phyloP scores from a whole-genome alignment of 2,797 vertebrate species.

The Chromobotia macracanthus region DNA sequence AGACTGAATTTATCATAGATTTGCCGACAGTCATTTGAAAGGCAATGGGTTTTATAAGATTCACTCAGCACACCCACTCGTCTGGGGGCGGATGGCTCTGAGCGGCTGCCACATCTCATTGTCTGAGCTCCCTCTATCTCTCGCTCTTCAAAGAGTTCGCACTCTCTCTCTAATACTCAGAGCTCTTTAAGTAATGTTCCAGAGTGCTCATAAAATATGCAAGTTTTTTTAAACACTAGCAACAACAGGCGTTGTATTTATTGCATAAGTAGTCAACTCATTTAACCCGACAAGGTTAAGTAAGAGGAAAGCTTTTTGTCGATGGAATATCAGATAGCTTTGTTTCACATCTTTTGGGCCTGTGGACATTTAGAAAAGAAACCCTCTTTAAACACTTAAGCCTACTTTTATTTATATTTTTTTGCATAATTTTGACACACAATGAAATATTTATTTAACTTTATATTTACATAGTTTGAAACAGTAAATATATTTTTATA shows the following conservation, averaged over 20 bases:
- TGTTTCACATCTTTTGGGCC: neutral
- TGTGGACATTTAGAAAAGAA: neutral
- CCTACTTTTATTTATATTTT: no score
- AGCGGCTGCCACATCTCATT: conserved; percentile 70
- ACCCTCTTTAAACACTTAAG: neutral
- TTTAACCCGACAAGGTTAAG: conserved; percentile 18
- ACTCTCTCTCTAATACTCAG: conserved; percentile 20
- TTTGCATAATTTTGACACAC: no score
- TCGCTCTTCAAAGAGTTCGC: conserved; percentile 43
- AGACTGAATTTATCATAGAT: conserved; percentile 73
- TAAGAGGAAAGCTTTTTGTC: neutral
- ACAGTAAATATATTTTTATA: no score
- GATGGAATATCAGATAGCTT: neutral
- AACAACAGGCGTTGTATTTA: neutral
- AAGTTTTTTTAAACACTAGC: conserved; percentile 8
- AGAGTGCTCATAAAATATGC: conserved; percentile 18
- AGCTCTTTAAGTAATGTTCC: conserved; percentile 34
- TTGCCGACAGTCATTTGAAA: conserved; percentile 71
- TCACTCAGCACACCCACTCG: conserved; percentile 78
- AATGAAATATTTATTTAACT: no score
- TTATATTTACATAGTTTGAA: no score
- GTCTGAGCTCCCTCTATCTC: conserved; percentile 56
- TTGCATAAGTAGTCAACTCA: conserved; percentile 17
- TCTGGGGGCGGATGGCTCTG: conserved; percentile 77
- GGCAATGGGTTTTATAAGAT: conserved; percentile 73